Base-by-base conservation (phyloP, 23 tunicate genomes). In the Ascidia mentula region DNA sequence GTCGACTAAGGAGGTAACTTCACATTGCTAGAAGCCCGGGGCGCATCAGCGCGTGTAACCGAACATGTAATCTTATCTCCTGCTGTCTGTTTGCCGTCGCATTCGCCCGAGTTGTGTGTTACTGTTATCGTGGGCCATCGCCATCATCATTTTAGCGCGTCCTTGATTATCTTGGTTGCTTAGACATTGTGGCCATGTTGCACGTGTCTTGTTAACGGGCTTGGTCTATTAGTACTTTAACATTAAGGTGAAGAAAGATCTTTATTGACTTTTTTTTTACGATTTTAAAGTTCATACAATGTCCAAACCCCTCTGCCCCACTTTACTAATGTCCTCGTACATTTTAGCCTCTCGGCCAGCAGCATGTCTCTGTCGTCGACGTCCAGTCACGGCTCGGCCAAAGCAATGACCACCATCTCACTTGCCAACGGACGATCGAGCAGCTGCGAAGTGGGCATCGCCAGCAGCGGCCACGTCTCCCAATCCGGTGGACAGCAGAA, bases 321-420 rank as follows among this genome's bases (percentile, higher is more conserved):
- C 53, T 42, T 15, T 9, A 42, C 53, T 42, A 15, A 9, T 42
- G 53, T 9, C 53, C 12, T 42, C 53, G 53, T 9, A 28, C 37
- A 33, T 71, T 60, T 20, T 61, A 86, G 89, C 59, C 61, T 91
- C 24, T 91, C 97, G 12, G 84, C 84, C 0, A 91, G 97, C 81
- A 85, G 91, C 59, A 79, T 79, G 60, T 91, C 97, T 6, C 46
- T 91, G 30, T 91, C 97, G 2, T 90, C 96, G 0, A 38, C 84
- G 30, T 89, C 95, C 22, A 91, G 90, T 71, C 87, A 82, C 1
- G 84, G 97, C 42, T 82, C 87, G 24, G 75, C 74, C 22, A 18
- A 37, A n/a, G 89, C 89, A 34, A 15, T 40, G 40, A 70, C 82
- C 5, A 45, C 78, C 13, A 75, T 69, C 18, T 60, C 88, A n/a